phyloP scores from a whole-genome alignment of 2,888 invertebrate genomes.

The Atethmia centrago region DNA sequence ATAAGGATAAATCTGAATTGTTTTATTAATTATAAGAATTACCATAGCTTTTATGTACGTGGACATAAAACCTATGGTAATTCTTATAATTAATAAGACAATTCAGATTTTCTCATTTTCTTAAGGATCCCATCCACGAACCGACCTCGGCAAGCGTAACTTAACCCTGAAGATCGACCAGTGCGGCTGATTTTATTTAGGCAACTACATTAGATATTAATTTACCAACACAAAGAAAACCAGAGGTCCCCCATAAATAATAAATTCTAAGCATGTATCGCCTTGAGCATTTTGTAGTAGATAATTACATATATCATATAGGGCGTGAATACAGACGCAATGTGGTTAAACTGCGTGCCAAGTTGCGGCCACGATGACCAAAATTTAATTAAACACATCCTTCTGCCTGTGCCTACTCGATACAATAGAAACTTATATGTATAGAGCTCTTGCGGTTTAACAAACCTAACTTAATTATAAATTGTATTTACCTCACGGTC shows the following conservation, averaged over 20 bases:
- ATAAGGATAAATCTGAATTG: too few relatives aligned
- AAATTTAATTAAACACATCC: slow-evolving; percentile 50
- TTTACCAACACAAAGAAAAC: slow-evolving; percentile 19
- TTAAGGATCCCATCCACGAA: neutral
- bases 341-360: slow-evolving; percentile 55
- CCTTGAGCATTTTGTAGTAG: slow-evolving; percentile 46
- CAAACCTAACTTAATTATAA: slow-evolving; percentile 8
- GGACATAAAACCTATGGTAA: too few relatives aligned
- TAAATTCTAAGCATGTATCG: slow-evolving; percentile 44
- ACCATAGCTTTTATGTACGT: too few relatives aligned
- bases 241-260: slow-evolving; percentile 22
- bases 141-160: neutral
- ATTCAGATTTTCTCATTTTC: too few relatives aligned
- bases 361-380: slow-evolving; percentile 50
- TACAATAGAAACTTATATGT: slow-evolving; percentile 47
- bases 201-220: neutral
- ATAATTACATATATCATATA: slow-evolving; percentile 42
- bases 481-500: too few relatives aligned
- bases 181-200: neutral
- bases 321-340: slow-evolving; percentile 26
- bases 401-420: slow-evolving; percentile 5
- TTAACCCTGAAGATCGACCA: neutral
- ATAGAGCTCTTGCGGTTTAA: slow-evolving; percentile 47
- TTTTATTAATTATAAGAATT: too few relatives aligned
- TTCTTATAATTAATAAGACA: too few relatives aligned